Evolutionary conservation across 2,113 vertebrate species (phyloP), one percentile per base, ranked within the genome.

Genomic region (Datnioides undecimradiatus): DNA sequence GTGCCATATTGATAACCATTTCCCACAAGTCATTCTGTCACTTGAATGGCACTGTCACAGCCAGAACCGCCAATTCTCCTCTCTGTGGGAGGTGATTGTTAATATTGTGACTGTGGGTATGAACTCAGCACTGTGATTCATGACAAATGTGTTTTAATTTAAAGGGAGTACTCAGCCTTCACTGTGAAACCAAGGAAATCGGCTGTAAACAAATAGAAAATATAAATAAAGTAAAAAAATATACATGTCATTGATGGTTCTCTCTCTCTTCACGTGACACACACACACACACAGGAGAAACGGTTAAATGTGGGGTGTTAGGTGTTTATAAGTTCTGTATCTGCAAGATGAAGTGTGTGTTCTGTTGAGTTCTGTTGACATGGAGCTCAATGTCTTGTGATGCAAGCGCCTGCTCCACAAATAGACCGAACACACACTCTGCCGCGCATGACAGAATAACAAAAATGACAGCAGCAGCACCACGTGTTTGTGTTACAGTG

Each of bases 21-120:
- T 72, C 73, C 23, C 67, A 73, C 36, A 54, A 33, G 65, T 75
- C 65, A 68, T 8, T 29, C 57, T 76, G 46, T 76, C 67, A 68
- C 33, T 76, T n/a, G 16, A 49, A 66, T 6, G 6, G 38, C 57
- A 72, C 33, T 57, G 43, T 70, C 36, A 82, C 36, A 63, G 36
- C 34, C 13, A 54, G 67, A 43, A 21, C 8, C 14, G n/a, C 3
- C 29, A 38, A 3, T 74, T 59, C 8, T 21, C 17, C 25, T 21
- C 33, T 8, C 29, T 13, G 48, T 17, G 52, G 43, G 38, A 23
- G 14, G n/a, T n/a, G n/a, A n/a, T n/a, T n/a, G n/a, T n/a, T n/a
- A n/a, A n/a, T n/a, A n/a, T n/a, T n/a, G n/a, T n/a, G n/a, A n/a
- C n/a, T n/a, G n/a, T n/a, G n/a, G n/a, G n/a, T n/a, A n/a, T n/a